These are phyloP conservation scores for Spinus olivaceus DNA, from an alignment of 2,797 vertebrate species.

Conservation along the genomic window DNA sequence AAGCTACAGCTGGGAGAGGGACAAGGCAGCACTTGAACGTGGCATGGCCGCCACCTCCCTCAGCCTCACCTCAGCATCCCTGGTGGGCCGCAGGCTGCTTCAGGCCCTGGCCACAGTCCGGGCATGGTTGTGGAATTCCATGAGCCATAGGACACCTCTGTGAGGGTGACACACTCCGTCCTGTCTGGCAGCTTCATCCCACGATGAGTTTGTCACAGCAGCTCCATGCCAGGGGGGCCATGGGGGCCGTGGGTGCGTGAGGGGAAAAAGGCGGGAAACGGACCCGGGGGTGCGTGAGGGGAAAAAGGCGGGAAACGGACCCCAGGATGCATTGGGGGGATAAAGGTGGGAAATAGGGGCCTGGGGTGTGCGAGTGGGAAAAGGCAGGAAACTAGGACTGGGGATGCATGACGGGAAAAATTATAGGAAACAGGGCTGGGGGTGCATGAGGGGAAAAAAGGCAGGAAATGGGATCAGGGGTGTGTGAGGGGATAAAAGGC, in stretches of 20 bases:
- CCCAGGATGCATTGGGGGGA: too few relatives aligned
- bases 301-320: background rate
- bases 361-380: too few relatives aligned
- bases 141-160: rapidly evolving
- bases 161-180: rapidly evolving
- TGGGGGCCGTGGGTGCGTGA: rapidly evolving
- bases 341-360: too few relatives aligned
- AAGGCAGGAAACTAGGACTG: background rate
- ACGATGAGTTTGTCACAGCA: rapidly evolving
- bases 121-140: rapidly evolving
- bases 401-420: rapidly evolving
- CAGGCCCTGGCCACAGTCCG: rapidly evolving
- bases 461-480: rapidly evolving
- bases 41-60: background rate
- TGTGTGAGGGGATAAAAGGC: background rate
- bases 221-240: rapidly evolving
- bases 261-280: background rate
- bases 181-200: rapidly evolving
- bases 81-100: rapidly evolving
- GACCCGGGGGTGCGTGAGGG: rapidly evolving
- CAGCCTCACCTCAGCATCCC: background rate
- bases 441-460: background rate
- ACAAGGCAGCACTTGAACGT: background rate
- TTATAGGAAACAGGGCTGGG: rapidly evolving
- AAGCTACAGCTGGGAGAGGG: background rate